Base-by-base conservation (phyloP, 1,140 invertebrate genomes). In the Fopius arisanus region DNA sequence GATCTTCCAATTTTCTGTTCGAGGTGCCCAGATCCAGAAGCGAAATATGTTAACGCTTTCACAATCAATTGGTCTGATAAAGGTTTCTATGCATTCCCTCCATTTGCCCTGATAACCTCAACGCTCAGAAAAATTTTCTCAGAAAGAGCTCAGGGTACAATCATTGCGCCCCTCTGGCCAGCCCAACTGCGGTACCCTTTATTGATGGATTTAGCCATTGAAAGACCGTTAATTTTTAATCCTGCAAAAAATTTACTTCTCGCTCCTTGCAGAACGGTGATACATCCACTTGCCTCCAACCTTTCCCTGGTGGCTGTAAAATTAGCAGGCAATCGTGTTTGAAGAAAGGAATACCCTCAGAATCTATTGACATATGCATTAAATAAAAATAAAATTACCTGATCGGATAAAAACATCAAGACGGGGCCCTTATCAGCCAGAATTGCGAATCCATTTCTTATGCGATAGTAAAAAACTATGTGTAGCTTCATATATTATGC, bases 161-260 rank as follows among this genome's bases (percentile, higher is more conserved):
- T 81, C 72, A 59, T 78, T 9, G 65, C 79, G 51, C 75, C 82
- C 26, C 75, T 80, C 48, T 73, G 70, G 66, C 48, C 74, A 51
- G 76, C 80, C 7, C 74, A 81, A 26, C 65, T 70, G n/a, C 72
- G 74, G 74, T 75, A 75, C 37, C 74, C 74, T n/a, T n/a, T n/a
- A n/a, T n/a, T n/a, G n/a, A n/a, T n/a, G n/a, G n/a, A n/a, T n/a
- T n/a, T 31, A 31, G 29, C 29, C 29, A 4, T 3, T 31, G 29
- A 31, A 7, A 31, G 7, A 31, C 29, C 29, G 7, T 7, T 31
- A 3, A 31, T 31, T 31, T 31, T 31, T 31, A 31, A 31, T 31
- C 29, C 29, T 31, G 29, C 3, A 4, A 31, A 31, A 31, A 7
- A 31, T 3, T 31, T 31, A 31, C 29, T 31, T 31, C 29, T 31